Conservation (phyloP, 2,113 vertebrate genomes). For the Ptilonorhynchus violaceus region DNA sequence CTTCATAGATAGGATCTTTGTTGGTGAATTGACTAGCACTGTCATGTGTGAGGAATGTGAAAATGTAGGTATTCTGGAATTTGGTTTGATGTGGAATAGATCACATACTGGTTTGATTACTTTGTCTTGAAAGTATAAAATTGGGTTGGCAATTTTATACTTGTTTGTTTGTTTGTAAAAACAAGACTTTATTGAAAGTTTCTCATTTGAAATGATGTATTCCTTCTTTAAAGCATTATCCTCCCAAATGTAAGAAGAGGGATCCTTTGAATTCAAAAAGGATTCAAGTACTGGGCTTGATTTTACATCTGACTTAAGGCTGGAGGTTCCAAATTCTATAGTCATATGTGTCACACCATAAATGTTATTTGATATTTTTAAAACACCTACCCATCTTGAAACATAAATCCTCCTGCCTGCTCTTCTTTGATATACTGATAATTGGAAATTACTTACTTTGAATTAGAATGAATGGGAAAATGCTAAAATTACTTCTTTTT, state of each 20-base stretch:
- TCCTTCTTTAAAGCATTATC: conserved; percentile 47
- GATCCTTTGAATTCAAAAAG: conserved; percentile 19
- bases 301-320: not conserved
- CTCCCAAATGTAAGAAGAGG: not conserved
- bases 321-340: conserved; percentile 42
- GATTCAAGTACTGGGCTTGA: not conserved
- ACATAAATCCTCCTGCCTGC: not conserved
- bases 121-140: conserved; percentile 59
- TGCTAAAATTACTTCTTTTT: conserved; percentile 30
- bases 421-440: not conserved
- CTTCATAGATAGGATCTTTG: conserved; percentile 96
- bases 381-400: not conserved
- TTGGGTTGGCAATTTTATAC: conserved; percentile 55
- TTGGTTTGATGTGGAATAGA: conserved; percentile 60
- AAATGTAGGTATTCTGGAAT: conserved; percentile 86
- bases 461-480: conserved; percentile 28
- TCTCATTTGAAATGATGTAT: not conserved
- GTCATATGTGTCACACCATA: not conserved
- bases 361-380: not conserved
- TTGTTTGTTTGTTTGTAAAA: conserved; percentile 37
- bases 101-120: conserved; percentile 47
- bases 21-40: conserved; percentile 97
- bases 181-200: not conserved
- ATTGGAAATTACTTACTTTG: not conserved
- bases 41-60: conserved; percentile 99